These are phyloP conservation scores for Chloebia gouldiae DNA, from an alignment of 2,113 vertebrate species.

Conservation along the genomic window DNA sequence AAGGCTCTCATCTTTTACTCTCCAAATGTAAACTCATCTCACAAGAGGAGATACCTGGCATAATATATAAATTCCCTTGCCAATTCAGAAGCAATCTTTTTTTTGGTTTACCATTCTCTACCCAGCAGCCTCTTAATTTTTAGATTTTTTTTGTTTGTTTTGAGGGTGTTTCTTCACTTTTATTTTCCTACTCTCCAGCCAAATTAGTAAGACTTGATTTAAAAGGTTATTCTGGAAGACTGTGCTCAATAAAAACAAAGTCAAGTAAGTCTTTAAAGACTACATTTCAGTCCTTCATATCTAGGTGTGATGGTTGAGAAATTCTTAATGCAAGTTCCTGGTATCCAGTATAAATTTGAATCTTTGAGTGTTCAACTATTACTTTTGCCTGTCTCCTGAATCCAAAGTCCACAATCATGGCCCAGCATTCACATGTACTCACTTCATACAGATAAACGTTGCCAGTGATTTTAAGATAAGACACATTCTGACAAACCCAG, in stretches of 20 bases:
- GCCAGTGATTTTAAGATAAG: background rate
- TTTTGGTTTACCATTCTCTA: background rate
- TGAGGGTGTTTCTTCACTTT: background rate
- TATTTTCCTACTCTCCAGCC: background rate
- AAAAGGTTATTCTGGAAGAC: background rate
- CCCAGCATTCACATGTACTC: background rate
- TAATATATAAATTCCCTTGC: background rate
- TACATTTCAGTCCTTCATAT: background rate
- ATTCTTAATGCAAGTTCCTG: background rate
- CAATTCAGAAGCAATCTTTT: background rate
- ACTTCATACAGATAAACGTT: background rate
- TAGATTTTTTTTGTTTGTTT: background rate
- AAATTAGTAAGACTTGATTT: background rate
- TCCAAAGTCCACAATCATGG: background rate
- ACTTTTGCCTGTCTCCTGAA: background rate
- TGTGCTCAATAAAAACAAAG: background rate
- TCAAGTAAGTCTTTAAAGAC: background rate
- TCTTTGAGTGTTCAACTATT: background rate
- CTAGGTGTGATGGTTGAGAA: background rate
- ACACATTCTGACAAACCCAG: background rate
- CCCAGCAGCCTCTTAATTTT: background rate
- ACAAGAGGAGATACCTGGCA: background rate
- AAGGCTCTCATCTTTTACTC: background rate
- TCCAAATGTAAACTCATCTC: background rate
- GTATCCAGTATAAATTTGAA: background rate